phyloP scores from a whole-genome alignment of 2,113 vertebrate species.

The Syrrhaptes paradoxus region DNA sequence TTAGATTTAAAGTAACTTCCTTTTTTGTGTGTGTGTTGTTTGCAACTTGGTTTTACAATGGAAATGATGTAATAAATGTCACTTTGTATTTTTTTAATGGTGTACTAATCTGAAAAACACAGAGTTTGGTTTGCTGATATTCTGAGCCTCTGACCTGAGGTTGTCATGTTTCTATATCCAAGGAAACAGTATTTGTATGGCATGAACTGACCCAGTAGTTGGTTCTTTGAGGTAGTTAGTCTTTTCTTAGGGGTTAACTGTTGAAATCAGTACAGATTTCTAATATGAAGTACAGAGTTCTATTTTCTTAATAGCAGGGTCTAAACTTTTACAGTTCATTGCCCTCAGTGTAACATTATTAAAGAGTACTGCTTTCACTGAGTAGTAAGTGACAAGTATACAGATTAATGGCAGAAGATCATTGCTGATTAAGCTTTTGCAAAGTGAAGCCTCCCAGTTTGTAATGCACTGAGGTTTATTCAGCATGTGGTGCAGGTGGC shows the following conservation, averaged over 20 bases:
- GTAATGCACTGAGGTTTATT: neutral
- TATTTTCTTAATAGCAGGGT: neutral
- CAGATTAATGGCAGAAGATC: neutral
- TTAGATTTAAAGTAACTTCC: neutral
- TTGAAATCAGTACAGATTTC: neutral
- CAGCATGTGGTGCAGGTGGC: rapidly evolving
- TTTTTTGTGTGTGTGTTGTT: neutral
- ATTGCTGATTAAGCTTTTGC: neutral
- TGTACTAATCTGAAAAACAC: neutral
- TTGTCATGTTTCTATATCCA: neutral
- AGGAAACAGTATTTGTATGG: neutral
- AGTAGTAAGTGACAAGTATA: neutral
- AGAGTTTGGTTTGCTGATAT: neutral
- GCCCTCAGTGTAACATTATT: neutral
- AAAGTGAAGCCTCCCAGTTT: neutral
- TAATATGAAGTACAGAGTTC: neutral
- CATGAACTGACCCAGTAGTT: neutral
- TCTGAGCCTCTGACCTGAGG: neutral
- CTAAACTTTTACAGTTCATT: neutral
- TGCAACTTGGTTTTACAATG: neutral
- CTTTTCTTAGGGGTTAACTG: neutral
- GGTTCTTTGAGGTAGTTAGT: neutral
- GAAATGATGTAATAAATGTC: neutral
- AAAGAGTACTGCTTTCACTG: neutral
- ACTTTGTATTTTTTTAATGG: neutral